phyloP scores from a whole-genome alignment of 2,797 vertebrate genomes.

The Enteromius paludinosus region DNA sequence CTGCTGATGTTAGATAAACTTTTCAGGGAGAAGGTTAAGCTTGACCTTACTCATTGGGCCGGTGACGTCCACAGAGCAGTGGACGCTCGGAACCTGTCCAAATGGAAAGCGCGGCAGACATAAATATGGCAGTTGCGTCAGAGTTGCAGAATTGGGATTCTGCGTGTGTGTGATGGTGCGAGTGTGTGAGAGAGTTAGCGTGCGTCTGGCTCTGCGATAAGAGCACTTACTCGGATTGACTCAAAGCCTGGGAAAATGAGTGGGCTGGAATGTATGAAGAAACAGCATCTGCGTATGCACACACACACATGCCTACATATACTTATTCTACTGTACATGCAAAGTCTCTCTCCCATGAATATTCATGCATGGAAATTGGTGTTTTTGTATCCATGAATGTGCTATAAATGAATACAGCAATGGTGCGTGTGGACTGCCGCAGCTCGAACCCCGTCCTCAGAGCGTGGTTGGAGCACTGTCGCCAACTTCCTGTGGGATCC shows the following conservation, averaged over 20 bases:
- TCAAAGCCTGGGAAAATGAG: conserved; percentile 46
- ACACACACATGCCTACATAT: conserved; percentile 20
- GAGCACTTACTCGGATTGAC: conserved; percentile 40
- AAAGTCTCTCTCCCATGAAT: not conserved
- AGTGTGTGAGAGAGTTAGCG: conserved; percentile 41
- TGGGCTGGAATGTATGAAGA: conserved; percentile 58
- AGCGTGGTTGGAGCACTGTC: conserved; percentile 66
- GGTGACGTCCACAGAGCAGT: conserved; percentile 47
- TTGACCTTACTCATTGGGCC: conserved; percentile 18
- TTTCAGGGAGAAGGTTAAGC: conserved; percentile 40
- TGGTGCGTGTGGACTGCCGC: conserved; percentile 52
- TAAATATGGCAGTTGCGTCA: conserved; percentile 6
- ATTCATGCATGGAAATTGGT: conserved; percentile 14
- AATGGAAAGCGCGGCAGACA: conserved; percentile 23
- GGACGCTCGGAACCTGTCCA: conserved; percentile 10
- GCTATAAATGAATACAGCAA: conserved; percentile 8
- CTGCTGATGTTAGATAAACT: conserved; percentile 38
- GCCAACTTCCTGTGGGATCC: conserved; percentile 84
- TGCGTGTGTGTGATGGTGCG: conserved; percentile 27
- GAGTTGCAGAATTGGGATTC: conserved; percentile 9
- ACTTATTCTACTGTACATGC: conserved; percentile 18
- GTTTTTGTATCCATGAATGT: conserved; percentile 17
- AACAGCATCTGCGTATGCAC: conserved; percentile 33
- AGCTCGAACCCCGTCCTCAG: conserved; percentile 70
- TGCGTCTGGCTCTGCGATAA: conserved; percentile 42